phyloP scores from a whole-genome alignment of 2,797 vertebrate genomes.

The Phoxinus dragarum region DNA sequence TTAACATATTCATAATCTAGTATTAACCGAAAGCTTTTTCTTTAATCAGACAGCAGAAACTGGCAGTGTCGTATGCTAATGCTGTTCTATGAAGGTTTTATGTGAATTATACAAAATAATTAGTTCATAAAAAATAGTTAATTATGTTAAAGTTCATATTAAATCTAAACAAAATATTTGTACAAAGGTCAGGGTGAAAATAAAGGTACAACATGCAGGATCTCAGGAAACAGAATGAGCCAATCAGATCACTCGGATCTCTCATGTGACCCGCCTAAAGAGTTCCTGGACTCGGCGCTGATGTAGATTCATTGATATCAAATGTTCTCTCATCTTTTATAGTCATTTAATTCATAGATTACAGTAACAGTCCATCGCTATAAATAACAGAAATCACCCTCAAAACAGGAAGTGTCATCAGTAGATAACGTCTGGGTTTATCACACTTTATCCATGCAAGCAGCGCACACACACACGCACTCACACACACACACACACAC shows the following conservation, averaged over 20 bases:
- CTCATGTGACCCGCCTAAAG: neutral
- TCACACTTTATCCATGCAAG: neutral
- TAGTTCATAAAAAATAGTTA: neutral
- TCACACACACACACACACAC: neutral
- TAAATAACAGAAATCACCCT: neutral
- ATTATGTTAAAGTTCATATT: neutral
- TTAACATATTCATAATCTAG: neutral
- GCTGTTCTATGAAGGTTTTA: neutral
- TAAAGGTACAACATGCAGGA: neutral
- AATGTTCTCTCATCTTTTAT: neutral
- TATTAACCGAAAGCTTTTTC: neutral
- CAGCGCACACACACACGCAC: neutral
- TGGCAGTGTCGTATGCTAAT: neutral
- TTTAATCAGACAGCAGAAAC: neutral
- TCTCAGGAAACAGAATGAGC: neutral
- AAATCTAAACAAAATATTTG: neutral
- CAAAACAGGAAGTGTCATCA: neutral
- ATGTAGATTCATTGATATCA: no score
- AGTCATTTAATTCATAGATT: neutral
- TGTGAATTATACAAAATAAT: neutral
- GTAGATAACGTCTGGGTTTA: neutral
- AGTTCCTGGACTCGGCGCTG: no score
- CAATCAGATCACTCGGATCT: neutral
- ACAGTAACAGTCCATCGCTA: slow-evolving; percentile 16
- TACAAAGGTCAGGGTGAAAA: neutral